phyloP scores from a whole-genome alignment of 2,888 invertebrate species.

The Lepidocyrtoides sp. region DNA sequence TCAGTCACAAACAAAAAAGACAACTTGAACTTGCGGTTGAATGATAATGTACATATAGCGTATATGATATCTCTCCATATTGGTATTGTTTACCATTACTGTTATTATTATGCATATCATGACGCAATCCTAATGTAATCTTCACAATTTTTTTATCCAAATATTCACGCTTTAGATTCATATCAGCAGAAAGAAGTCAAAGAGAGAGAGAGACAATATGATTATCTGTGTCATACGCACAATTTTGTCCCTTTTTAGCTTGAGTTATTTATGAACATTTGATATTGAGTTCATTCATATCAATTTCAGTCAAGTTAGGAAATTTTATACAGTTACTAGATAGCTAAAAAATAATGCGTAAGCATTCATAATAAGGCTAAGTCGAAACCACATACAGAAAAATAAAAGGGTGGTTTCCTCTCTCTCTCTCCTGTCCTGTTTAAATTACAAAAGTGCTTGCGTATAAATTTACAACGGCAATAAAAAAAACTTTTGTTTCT shows the following conservation, averaged over 20 bases:
- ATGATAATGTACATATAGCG: neutral
- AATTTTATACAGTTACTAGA: neutral
- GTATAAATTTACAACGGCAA: constrained; percentile 6
- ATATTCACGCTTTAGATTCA: neutral
- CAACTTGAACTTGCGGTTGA: neutral
- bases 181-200: neutral
- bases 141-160: neutral
- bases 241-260: neutral
- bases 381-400: no score
- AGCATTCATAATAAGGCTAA: neutral
- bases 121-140: constrained; percentile 21
- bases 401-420: neutral
- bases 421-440: neutral
- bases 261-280: constrained; percentile 46
- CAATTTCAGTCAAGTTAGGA: constrained; percentile 47
- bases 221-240: constrained; percentile 36
- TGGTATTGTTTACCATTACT: neutral
- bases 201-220: neutral
- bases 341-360: neutral
- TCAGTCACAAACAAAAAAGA: no score
- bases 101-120: neutral
- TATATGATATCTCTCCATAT: neutral
- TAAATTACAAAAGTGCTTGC: neutral
- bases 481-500: neutral
- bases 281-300: constrained; percentile 55